Evolutionary conservation across 2,113 vertebrate species (phyloP).

Genomic region (Amblyornis subalaris): DNA sequence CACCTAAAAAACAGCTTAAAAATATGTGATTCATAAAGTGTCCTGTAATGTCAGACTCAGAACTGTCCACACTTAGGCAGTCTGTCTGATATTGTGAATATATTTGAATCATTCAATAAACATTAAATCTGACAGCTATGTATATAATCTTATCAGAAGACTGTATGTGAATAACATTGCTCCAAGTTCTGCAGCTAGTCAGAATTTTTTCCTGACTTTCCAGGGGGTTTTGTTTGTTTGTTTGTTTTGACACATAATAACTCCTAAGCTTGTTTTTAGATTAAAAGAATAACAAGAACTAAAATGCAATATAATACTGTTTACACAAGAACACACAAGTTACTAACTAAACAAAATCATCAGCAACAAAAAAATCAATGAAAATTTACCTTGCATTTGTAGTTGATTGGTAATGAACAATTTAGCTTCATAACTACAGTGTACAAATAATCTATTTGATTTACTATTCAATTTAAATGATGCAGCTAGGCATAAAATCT

Average conservation of each 20-base stretch:
- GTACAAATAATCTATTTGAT: constrained; percentile 2
- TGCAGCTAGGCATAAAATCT: neutral
- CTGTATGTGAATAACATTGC: neutral
- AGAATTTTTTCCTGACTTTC: neutral
- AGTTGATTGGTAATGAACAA: neutral
- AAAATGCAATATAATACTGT: neutral
- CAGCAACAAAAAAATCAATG: neutral
- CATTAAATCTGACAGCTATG: neutral
- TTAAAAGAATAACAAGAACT: neutral
- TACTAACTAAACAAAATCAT: neutral
- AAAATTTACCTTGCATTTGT: neutral
- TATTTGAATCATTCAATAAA: neutral
- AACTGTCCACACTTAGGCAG: neutral
- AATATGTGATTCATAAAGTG: neutral
- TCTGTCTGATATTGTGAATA: neutral
- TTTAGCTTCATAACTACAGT: neutral
- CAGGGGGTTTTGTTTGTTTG: neutral
- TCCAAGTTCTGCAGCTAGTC: neutral
- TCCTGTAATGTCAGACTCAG: neutral
- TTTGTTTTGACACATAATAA: neutral
- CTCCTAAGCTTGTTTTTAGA: neutral
- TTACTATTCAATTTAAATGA: neutral
- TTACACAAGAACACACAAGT: neutral
- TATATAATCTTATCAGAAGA: neutral
- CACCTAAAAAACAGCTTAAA: neutral